Evolutionary conservation across 2,113 vertebrate species (phyloP).

Genomic region (Sturnira hondurensis): DNA sequence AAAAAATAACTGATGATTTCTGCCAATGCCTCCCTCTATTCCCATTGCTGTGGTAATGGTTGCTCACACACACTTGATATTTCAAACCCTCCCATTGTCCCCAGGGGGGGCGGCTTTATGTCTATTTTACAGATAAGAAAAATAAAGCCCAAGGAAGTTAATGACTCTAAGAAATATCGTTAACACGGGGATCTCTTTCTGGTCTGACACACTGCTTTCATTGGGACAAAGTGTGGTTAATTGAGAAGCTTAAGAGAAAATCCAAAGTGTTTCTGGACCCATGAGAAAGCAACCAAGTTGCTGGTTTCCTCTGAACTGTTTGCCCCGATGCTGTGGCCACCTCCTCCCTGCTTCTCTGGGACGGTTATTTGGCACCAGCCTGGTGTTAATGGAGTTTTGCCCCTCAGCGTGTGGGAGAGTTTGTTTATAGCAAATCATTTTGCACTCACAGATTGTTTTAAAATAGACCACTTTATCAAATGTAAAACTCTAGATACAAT

Average conservation of each 20-base stretch:
- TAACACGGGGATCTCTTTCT: neutral
- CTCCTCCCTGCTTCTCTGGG: neutral
- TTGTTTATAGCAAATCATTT: neutral
- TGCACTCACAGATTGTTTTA: neutral
- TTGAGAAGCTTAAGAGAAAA: neutral
- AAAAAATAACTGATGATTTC: neutral
- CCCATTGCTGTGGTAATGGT: neutral
- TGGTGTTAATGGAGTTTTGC: neutral
- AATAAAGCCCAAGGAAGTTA: neutral
- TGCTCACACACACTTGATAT: neutral
- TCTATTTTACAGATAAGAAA: neutral
- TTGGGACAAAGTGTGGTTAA: neutral
- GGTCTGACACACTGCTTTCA: neutral
- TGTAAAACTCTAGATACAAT: conserved; percentile 19
- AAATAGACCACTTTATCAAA: conserved; percentile 15
- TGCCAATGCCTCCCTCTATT: neutral
- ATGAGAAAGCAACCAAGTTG: neutral
- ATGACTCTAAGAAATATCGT: neutral
- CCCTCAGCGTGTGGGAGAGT: neutral
- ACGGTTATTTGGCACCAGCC: neutral
- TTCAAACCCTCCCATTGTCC: neutral
- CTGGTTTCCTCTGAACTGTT: neutral
- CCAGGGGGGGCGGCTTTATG: neutral
- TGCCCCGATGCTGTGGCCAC: neutral
- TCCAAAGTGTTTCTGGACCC: neutral